phyloP scores from a whole-genome alignment of 2,888 invertebrate species.

The Bruchidius siliquastri region DNA sequence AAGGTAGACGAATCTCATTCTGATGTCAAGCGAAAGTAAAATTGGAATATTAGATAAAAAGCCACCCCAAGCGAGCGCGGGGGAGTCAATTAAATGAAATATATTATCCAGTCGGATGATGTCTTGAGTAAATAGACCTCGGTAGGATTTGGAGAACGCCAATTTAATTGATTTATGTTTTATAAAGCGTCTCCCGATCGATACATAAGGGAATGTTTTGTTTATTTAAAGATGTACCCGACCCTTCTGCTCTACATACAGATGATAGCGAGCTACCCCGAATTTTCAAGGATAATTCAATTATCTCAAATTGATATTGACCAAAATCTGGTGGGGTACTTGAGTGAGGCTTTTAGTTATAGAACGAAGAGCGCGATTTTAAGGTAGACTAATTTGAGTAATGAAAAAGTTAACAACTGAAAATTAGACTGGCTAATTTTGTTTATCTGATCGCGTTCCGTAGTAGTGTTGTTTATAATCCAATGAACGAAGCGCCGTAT shows the following conservation, averaged over 20 bases:
- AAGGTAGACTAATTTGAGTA: background rate
- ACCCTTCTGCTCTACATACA: slow-evolving; percentile 11
- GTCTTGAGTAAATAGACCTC: slow-evolving; percentile 34
- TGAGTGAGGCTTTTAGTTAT: slow-evolving; percentile 18
- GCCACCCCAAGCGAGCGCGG: background rate
- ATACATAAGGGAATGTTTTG: slow-evolving; percentile 15
- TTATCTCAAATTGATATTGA: slow-evolving; percentile 23
- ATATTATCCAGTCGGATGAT: slow-evolving; percentile 32
- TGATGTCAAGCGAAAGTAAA: too few relatives aligned
- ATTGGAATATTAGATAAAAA: background rate
- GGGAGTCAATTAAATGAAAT: slow-evolving; percentile 17
- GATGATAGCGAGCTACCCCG: slow-evolving; percentile 11
- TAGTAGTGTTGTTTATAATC: background rate
- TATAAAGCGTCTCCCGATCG: slow-evolving; percentile 10
- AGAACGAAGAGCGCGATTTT: background rate
- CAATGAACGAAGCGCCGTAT: background rate
- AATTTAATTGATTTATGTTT: slow-evolving; percentile 19
- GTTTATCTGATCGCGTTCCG: background rate
- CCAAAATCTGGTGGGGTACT: slow-evolving; percentile 21
- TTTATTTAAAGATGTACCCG: slow-evolving; percentile 14
- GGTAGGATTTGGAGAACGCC: slow-evolving; percentile 18
- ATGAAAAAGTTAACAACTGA: background rate
- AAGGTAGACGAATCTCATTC: background rate
- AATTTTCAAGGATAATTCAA: slow-evolving; percentile 18
- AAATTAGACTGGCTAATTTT: background rate